Percentiles rank a stretch among this genome's conserved stretches.
Conservation (phyloP, 1,140 invertebrate genomes). For the Neotoxoptera formosana region DNA sequence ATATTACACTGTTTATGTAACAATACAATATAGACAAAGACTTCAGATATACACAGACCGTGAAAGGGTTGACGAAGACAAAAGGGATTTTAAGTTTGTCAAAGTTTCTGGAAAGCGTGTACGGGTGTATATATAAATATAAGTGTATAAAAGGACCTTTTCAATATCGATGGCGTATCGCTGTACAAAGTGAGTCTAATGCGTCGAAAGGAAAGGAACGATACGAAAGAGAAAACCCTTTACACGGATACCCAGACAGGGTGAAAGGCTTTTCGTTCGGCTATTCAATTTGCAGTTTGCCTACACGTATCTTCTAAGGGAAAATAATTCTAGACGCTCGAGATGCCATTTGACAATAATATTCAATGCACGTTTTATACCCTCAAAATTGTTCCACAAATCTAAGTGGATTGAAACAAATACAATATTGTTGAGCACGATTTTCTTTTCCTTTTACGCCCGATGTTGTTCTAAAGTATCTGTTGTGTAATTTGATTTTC, state of each 20-base stretch:
- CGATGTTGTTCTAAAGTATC: background rate
- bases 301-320: conserved; percentile 32
- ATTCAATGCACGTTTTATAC: conserved; percentile 48
- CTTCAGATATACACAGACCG: conserved; percentile 26
- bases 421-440: conserved; percentile 13
- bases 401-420: conserved; percentile 33
- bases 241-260: conserved; percentile 54
- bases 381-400: conserved; percentile 27
- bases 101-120: conserved; percentile 38
- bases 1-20: conserved; percentile 20
- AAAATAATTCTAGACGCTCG: conserved; percentile 12
- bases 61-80: conserved; percentile 52
- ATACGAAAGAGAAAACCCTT: conserved; percentile 51
- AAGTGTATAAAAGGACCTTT: conserved; percentile 46
- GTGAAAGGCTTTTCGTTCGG: conserved; percentile 51
- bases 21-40: conserved; percentile 44
- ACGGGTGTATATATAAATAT: background rate
- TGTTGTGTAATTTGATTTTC: background rate
- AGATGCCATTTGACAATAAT: background rate
- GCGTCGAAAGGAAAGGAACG: conserved; percentile 50
- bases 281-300: conserved; percentile 44
- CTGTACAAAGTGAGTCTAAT: conserved; percentile 57
- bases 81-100: conserved; percentile 53
- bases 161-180: conserved; percentile 50
- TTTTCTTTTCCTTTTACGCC: background rate